Conservation (phyloP, 2,888 invertebrate genomes). For the Agonopterix subpropinquella region DNA sequence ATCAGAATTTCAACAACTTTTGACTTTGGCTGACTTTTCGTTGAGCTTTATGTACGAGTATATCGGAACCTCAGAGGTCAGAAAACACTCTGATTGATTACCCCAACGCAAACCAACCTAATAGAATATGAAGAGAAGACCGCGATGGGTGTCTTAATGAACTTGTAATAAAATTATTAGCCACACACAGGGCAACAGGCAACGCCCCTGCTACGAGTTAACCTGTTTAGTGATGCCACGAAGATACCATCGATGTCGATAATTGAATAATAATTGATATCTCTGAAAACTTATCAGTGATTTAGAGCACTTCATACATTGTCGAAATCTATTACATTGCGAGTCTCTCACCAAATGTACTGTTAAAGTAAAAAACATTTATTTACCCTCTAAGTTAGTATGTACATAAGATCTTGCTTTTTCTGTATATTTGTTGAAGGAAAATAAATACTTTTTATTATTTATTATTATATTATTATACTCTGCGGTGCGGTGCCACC, state of each 20-base stretch:
- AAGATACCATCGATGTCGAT: conserved; percentile 22
- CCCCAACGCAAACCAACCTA: neutral
- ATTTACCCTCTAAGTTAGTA: too few species aligned
- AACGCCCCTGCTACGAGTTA: conserved; percentile 67
- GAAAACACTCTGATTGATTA: neutral
- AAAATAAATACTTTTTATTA: too few species aligned
- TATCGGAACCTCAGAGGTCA: neutral
- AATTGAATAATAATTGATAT: neutral
- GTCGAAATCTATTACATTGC: too few species aligned
- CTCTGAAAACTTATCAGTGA: neutral
- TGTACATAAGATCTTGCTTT: too few species aligned
- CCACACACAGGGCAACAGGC: conserved; percentile 66
- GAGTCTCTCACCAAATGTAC: too few species aligned
- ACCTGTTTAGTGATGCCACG: conserved; percentile 44
- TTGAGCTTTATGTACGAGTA: neutral
- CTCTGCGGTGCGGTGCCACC: too few species aligned
- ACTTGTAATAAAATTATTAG: conserved; percentile 75
- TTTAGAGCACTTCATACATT: too few species aligned
- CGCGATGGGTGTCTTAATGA: conserved; percentile 64
- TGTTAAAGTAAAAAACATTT: too few species aligned
- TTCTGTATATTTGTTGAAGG: too few species aligned
- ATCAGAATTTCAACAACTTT: too few species aligned
- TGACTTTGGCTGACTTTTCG: too few species aligned
- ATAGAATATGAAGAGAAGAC: conserved; percentile 17
- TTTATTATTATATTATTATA: too few species aligned